A percentile compares a stretch with the other conserved stretches of the same genome.
These are phyloP conservation scores for Lasioglossum figueresi DNA, from an alignment of 2,888 invertebrate species.

Conservation along the genomic window DNA sequence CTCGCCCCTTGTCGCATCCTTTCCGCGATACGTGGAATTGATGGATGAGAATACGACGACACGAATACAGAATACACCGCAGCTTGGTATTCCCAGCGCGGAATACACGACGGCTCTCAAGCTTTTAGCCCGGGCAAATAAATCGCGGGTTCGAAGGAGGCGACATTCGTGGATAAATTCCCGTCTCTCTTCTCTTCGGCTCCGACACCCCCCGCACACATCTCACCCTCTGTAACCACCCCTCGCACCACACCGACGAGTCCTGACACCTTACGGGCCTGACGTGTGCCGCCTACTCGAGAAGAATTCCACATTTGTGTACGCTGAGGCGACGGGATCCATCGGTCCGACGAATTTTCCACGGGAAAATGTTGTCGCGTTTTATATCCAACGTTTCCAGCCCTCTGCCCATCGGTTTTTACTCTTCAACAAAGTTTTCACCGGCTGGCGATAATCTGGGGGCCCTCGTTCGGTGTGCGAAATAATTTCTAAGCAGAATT, in stretches of 20 bases:
- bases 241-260: background rate
- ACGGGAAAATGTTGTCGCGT: background rate
- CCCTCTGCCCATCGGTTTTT: background rate
- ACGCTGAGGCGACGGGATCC: constrained; percentile 24
- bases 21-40: constrained; percentile 67
- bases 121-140: constrained; percentile 74
- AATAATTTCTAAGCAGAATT: background rate
- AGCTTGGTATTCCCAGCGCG: constrained; percentile 66
- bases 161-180: constrained; percentile 67
- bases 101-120: constrained; percentile 69
- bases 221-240: background rate
- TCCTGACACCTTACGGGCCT: constrained; percentile 53
- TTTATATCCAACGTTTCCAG: background rate
- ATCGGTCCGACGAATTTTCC: constrained; percentile 49
- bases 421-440: no score
- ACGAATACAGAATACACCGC: constrained; percentile 68
- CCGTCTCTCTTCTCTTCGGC: constrained; percentile 47
- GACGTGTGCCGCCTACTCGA: constrained; percentile 64
- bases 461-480: no score
- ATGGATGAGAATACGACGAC: constrained; percentile 70
- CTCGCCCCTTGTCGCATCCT: constrained; percentile 23
- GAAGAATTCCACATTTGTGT: constrained; percentile 60
- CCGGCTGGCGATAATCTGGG: no score
- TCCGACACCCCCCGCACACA: constrained; percentile 4
- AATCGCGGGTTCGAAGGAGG: constrained; percentile 68